Evolutionary conservation across 1,140 invertebrate species (phyloP), one percentile per base, ranked within the genome.

Genomic region (Homalodisca vitripennis): DNA sequence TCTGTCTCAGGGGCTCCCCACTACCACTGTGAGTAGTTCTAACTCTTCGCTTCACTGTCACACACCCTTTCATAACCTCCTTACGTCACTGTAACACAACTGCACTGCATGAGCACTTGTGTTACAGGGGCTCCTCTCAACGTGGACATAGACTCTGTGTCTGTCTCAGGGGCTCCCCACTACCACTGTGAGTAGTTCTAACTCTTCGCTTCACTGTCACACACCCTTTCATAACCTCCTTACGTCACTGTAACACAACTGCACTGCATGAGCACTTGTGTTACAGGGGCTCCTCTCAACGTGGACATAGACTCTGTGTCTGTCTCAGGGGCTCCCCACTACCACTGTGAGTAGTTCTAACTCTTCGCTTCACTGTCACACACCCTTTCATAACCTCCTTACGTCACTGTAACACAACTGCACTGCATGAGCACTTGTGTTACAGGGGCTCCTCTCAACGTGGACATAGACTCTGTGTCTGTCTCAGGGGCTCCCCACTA

Each of bases 291-390:
- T 22, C 3, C 14, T 22, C 3, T 3, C 48, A n/a, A n/a, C 3
- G 22, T 51, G 48, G 48, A 51, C 6, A 51, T 6, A 55, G n/a
- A 13, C 26, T 69, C 26, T 27, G 62, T 53, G 26, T 26, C 31
- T 69, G 46, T 67, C 48, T 10, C 48, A 3, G 48, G 55, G 48
- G 48, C 48, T 51, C 22, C n/a, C n/a, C n/a, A n/a, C n/a, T n/a
- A n/a, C n/a, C n/a, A 51, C 48, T 51, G 48, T 51, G 48, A 51
- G 48, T 51, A 51, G n/a, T n/a, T 22, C 48, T 3, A 22, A 51
- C 17, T 10, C 17, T 10, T n/a, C n/a, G n/a, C n/a, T n/a, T n/a
- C n/a, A n/a, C n/a, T n/a, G n/a, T n/a, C n/a, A n/a, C n/a, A n/a
- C n/a, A n/a, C n/a, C n/a, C n/a, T n/a, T n/a, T n/a, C n/a, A n/a